Percentiles rank a stretch among this genome's conserved stretches.
phyloP scores from a whole-genome alignment of 2,888 invertebrate species.

The Drosophila mercatorum region DNA sequence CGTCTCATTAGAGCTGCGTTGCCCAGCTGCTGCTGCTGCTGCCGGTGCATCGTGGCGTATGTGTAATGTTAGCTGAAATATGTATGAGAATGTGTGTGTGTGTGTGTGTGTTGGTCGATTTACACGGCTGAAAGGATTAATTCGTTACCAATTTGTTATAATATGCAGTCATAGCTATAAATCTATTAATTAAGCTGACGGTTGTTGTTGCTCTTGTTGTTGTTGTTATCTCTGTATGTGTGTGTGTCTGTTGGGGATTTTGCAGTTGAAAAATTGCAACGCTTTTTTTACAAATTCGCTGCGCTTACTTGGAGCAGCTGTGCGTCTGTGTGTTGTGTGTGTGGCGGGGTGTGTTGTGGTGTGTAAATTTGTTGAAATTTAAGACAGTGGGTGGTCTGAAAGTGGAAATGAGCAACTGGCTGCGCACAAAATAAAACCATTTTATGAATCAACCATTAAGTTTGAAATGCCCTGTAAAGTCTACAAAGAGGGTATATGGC shows the following conservation, averaged over 20 bases:
- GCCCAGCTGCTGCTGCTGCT: conserved; percentile 37
- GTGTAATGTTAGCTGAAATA: conserved; percentile 54
- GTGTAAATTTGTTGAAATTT: conserved; percentile 79
- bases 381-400: conserved; percentile 78
- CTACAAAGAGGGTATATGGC: not conserved
- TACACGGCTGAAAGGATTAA: conserved; percentile 83
- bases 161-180: conserved; percentile 82
- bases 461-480: conserved; percentile 21
- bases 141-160: conserved; percentile 83
- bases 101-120: conserved; percentile 45
- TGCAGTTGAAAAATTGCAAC: conserved; percentile 63
- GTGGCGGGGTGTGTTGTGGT: conserved; percentile 31
- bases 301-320: conserved; percentile 58
- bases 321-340: conserved; percentile 25
- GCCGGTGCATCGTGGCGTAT: conserved; percentile 62
- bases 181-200: conserved; percentile 83
- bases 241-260: conserved; percentile 41
- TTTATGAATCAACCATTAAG: conserved; percentile 61
- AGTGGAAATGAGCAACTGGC: conserved; percentile 58
- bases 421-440: conserved; percentile 59
- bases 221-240: conserved; percentile 3
- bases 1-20: conserved; percentile 34
- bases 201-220: conserved; percentile 54
- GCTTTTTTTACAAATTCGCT: conserved; percentile 62
- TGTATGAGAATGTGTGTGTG: not conserved